These are phyloP conservation scores for Acrocephalus scirpaceus DNA, from an alignment of 2,797 vertebrate species.

Conservation along the genomic window DNA sequence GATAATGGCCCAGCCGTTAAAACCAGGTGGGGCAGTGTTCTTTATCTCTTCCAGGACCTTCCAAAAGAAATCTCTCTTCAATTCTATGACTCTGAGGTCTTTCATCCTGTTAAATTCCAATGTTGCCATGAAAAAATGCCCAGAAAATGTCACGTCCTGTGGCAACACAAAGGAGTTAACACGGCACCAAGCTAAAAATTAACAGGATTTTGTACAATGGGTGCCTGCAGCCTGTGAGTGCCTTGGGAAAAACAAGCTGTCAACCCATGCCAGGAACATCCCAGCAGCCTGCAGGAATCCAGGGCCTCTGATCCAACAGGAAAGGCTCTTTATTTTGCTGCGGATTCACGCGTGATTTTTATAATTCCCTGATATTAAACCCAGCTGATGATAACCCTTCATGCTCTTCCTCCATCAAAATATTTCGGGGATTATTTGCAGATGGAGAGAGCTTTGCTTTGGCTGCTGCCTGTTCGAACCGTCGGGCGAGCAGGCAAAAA, in stretches of 20 bases:
- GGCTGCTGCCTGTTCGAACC: slow-evolving; percentile 21
- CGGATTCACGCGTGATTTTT: not conserved
- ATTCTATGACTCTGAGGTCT: not conserved
- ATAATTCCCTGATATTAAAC: slow-evolving; percentile 21
- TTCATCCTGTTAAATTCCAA: not conserved
- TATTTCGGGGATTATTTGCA: slow-evolving; percentile 21
- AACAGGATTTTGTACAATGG: not conserved
- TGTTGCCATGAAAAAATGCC: not conserved
- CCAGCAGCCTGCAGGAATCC: not conserved
- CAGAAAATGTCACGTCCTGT: not conserved
- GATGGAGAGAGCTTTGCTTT: slow-evolving; percentile 17
- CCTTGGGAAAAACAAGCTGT: not conserved
- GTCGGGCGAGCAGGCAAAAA: slow-evolving; percentile 22
- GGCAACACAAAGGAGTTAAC: not conserved
- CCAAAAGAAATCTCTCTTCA: not conserved
- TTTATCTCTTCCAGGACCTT: not conserved
- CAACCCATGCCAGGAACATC: not conserved
- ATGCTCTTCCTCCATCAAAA: not conserved
- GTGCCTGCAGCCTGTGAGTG: not conserved
- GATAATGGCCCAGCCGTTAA: too few relatives aligned
- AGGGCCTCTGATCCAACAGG: not conserved
- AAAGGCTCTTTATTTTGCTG: not conserved
- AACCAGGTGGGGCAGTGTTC: too few relatives aligned
- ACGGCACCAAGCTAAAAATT: not conserved
- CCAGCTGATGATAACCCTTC: slow-evolving; percentile 33